Evolutionary conservation across 2,888 invertebrate species (phyloP).

Genomic region (Gymnoscelis rufifasciata): DNA sequence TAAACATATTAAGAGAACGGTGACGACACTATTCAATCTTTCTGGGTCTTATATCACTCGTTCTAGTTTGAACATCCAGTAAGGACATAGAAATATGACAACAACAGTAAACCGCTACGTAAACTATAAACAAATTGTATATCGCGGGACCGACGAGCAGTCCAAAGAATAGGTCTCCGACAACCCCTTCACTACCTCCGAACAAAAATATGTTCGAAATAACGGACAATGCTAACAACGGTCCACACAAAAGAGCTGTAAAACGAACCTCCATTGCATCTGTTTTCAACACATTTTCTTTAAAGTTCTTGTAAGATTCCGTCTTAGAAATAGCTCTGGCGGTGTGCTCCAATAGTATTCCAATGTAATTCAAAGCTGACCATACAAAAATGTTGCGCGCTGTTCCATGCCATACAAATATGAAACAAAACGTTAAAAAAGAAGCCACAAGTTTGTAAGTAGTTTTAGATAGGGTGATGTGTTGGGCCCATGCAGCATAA

Average conservation of each 20-base stretch:
- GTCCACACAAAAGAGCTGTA: conserved; percentile 83
- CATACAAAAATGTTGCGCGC: conserved; percentile 88
- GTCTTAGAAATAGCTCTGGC: conserved; percentile 72
- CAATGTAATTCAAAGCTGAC: conserved; percentile 91
- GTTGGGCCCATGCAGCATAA: conserved; percentile 49
- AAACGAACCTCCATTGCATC: conserved; percentile 79
- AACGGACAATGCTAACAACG: conserved; percentile 87
- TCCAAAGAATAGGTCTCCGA: conserved; percentile 85
- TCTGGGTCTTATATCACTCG: conserved; percentile 35
- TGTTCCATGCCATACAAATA: conserved; percentile 95
- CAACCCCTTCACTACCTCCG: conserved; percentile 85
- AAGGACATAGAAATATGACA: conserved; percentile 71
- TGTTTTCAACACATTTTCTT: conserved; percentile 52
- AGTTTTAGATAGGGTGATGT: conserved; percentile 52
- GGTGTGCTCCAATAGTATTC: conserved; percentile 85
- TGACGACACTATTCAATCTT: conserved; percentile 28
- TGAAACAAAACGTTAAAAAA: conserved; percentile 87
- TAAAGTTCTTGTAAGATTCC: conserved; percentile 64
- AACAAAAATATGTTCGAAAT: conserved; percentile 94
- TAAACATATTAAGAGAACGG: too few species aligned
- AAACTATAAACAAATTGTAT: conserved; percentile 49
- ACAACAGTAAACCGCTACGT: conserved; percentile 59
- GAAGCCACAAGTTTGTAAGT: conserved; percentile 83
- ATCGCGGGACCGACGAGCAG: conserved; percentile 70
- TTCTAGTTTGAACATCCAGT: conserved; percentile 57